Conservation (phyloP, 92 coral and sea anemone species). For the Parazoanthus darwini region DNA sequence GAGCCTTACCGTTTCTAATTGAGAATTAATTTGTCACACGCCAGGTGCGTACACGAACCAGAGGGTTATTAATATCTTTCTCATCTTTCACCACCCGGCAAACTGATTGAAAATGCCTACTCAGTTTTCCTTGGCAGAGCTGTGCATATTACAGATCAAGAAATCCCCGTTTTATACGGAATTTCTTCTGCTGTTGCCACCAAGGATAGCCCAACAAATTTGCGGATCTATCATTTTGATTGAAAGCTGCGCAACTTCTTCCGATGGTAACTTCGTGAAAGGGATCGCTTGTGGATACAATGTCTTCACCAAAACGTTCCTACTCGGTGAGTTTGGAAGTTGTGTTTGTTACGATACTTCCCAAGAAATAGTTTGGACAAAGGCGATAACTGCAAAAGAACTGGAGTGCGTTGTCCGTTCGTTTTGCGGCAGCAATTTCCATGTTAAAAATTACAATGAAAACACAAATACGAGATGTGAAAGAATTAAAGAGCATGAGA, state of each 20-base stretch:
- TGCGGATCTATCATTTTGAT: not conserved
- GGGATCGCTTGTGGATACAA: conserved; percentile 11
- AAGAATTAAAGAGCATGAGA: not conserved
- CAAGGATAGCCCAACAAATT: not conserved
- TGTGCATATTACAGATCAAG: not conserved
- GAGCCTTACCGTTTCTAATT: too few relatives aligned
- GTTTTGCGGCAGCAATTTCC: not conserved
- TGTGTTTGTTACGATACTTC: conserved; percentile 2
- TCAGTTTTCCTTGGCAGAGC: not conserved
- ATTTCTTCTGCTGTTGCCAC: conserved; percentile 1
- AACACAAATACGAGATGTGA: not conserved
- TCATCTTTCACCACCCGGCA: not conserved
- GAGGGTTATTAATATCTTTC: too few relatives aligned
- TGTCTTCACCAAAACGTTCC: conserved; percentile 1
- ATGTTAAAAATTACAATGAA: not conserved
- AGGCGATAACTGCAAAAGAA: not conserved
- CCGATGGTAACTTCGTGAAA: conserved; percentile 13
- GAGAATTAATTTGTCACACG: too few relatives aligned
- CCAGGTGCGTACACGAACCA: too few relatives aligned
- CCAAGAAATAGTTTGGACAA: conserved; percentile 10
- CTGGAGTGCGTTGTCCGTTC: not conserved
- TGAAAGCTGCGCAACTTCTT: conserved; percentile 7
- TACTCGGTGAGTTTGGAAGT: not conserved
- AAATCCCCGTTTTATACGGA: not conserved
- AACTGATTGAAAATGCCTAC: not conserved